Evolutionary conservation across 2,888 invertebrate genomes (phyloP).

Genomic region (Anoplius nigerrimus): DNA sequence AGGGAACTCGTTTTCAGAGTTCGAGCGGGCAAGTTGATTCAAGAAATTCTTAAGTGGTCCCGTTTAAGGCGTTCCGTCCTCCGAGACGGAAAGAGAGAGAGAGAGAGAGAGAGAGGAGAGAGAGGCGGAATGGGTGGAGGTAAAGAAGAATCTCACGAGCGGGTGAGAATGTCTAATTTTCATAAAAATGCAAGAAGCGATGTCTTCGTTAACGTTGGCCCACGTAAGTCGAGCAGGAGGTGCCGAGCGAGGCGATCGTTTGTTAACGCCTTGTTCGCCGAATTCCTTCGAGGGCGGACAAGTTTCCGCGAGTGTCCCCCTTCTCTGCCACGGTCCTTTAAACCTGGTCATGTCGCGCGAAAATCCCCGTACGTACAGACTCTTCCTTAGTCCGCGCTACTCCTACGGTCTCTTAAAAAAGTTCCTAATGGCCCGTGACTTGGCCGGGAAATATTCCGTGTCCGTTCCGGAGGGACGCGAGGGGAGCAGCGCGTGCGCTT

Average conservation of each 20-base stretch:
- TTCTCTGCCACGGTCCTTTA: neutral
- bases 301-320: too few species aligned
- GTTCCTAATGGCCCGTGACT: too few species aligned
- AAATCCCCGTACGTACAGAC: too few species aligned
- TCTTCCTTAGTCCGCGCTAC: too few species aligned
- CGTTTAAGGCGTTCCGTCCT: slow-evolving; percentile 40
- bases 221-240: too few species aligned
- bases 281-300: too few species aligned
- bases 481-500: too few species aligned
- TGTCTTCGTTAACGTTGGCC: slow-evolving; percentile 5
- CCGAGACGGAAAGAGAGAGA: slow-evolving; percentile 15
- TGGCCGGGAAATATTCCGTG: too few species aligned
- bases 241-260: too few species aligned
- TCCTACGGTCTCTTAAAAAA: too few species aligned
- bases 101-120: neutral
- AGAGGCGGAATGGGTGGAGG: neutral
- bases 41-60: slow-evolving; percentile 53
- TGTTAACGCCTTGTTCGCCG: neutral
- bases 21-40: slow-evolving; percentile 47
- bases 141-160: slow-evolving; percentile 7
- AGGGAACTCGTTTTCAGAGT: slow-evolving; percentile 46
- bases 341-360: neutral
- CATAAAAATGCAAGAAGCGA: slow-evolving; percentile 8
- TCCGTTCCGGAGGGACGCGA: too few species aligned
- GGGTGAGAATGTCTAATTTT: neutral